Conservation (phyloP, 2,797 vertebrate genomes). For the Darevskia mixta region DNA sequence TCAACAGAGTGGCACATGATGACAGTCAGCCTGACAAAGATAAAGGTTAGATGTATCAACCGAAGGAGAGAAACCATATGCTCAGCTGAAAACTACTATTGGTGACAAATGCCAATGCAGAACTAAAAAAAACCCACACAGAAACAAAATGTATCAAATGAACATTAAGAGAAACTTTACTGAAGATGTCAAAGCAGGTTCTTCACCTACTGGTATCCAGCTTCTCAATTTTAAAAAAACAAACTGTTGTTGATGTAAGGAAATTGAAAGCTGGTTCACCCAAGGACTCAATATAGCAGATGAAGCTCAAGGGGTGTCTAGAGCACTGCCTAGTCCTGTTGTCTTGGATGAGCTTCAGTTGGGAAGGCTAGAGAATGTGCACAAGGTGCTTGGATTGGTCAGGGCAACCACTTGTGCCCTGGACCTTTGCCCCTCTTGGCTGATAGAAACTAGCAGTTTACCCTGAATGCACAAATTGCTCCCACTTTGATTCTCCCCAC, state of each 20-base stretch:
- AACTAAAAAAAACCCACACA: not conserved
- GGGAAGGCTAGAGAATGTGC: too few species aligned
- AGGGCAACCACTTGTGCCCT: too few species aligned
- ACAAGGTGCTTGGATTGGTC: too few species aligned
- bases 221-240: not conserved
- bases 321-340: too few species aligned
- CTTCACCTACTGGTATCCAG: not conserved
- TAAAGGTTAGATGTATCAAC: not conserved
- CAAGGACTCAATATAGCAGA: not conserved
- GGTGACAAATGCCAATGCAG: not conserved
- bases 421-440: too few species aligned
- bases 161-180: not conserved
- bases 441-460: too few species aligned
- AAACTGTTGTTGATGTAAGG: too few species aligned
- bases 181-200: not conserved
- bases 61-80: not conserved
- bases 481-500: too few species aligned
- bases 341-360: too few species aligned
- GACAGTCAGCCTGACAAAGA: slow-evolving; percentile 10
- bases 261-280: not conserved
- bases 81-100: not conserved
- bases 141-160: not conserved
- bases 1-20: slow-evolving; percentile 20
- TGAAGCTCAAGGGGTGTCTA: too few species aligned
- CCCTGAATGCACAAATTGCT: too few species aligned